Evolutionary conservation across 2,888 invertebrate genomes (phyloP), one percentile per base, ranked within the genome.

Genomic region (Busseola fusca): DNA sequence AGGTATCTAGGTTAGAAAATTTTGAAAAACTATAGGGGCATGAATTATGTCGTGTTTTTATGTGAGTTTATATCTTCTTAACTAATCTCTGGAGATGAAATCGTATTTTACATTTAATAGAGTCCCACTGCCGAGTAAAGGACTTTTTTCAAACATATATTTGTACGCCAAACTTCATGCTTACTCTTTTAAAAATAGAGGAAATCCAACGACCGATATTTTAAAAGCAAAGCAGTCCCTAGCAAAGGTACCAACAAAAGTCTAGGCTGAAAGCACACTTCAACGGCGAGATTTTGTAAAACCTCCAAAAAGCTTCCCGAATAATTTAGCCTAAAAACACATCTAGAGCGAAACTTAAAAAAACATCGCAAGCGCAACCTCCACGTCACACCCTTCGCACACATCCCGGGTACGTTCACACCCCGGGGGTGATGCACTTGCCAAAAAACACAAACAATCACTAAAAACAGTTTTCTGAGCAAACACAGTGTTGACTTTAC

Each of bases 401-500:
- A 42, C 66, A 50, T 30, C 71, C 70, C 56, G 27, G 76, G 75
- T 70, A 64, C 52, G 12, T 64, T 76, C 48, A 21, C 72, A 71
- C 69, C 71, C 75, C 62, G 34, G 27, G 64, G 68, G 66, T 72
- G 76, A 54, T 80, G 89, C 88, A 90, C 89, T 88, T 85, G 86
- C 87, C 87, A 88, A 89, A 90, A 90, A 91, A 90, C 84, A 90
- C 88, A 87, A 86, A 87, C 90, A 90, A 88, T 86, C 88, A 87
- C 84, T 87, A 89, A 91, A 84, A 89, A 90, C 88, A 85, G 80
- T 83, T 81, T 74, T 76, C 78, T 75, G 77, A 65, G 78, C 75
- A 78, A 74, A 80, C 83, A 81, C 68, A 73, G 77, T 92, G 92
- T 92, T 92, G 89, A 90, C 90, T 90, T 90, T 88, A 81, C 92